Base-by-base conservation (phyloP, 1,140 invertebrate genomes). In the Caenorhabditis inopinata region DNA sequence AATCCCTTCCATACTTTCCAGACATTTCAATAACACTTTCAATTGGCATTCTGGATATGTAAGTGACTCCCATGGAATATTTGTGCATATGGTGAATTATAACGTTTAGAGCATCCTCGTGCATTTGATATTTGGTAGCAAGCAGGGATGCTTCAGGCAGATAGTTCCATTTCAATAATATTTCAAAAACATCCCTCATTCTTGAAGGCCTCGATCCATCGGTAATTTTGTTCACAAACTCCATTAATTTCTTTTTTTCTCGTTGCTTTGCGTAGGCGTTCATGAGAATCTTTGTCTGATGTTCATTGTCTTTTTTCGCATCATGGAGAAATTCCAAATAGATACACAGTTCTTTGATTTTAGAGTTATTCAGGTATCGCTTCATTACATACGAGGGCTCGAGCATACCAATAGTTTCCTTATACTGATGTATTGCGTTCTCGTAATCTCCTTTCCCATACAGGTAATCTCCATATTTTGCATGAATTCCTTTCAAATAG, bases 301-400 rank as follows among this genome's bases (percentile, higher is more conserved):
- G 76, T 1, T 76, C 74, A 49, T 68, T 87, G 14, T 83, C 85
- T 14, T 84, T 45, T 14, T 85, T 76, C 2, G 73, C 74, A 47
- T 84, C 74, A 38, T 87, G 87, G 14, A 87, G 45, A 3, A 79
- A 58, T 76, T 87, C 87, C 35, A 87, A 76, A 53, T 88, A 87
- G 12, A 62, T 51, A 29, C 83, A 85, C n/a, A 87, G 62, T 38
- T 68, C 58, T 21, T 68, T 68, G 32, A 68, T 68, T 38, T 68
- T 68, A 0, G 58, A 38, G n/a, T 32, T 68, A 21, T 68, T 18
- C 32, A 68, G 38, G 38, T 68, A 68, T 38, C 85, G 83, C 79
- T 83, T 84, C 74, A 88, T 88, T 18, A 88, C 86, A 49, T 85
- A 85, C 35, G 87, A 88, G 12, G 87, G 87, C 23, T 88, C 87